Evolutionary conservation across 2,113 vertebrate genomes (phyloP), one percentile per base, ranked within the genome.

Genomic region (Myrmecophaga tridactyla): DNA sequence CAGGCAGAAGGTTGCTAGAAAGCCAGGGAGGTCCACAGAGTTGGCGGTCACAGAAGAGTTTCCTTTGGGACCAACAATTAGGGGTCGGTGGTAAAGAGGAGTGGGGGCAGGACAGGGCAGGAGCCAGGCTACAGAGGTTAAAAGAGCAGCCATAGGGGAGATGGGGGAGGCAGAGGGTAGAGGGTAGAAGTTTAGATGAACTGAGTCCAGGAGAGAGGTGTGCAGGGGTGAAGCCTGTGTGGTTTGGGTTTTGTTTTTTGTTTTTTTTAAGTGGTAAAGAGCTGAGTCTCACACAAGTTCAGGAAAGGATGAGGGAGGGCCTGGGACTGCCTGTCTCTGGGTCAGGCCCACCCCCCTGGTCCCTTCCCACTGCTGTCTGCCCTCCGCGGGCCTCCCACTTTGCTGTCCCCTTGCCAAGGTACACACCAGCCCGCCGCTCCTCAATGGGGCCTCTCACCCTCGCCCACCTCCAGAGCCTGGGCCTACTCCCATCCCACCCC

Each of bases 331-430:
- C 93, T 85, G 56, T 91, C 72, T 92, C 23, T 58, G 69, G 75
- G 72, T 76, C 85, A 69, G 85, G 92, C 58, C 75, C 29, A 31
- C 58, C 43, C 56, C 78, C 46, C 46, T 23, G 23, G 0, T 62
- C 86, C 92, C 46, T 36, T 80, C 67, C 67, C 67, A 69, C 90
- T 41, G n/a, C 82, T 20, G 43, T 62, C 88, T 96, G 86, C 96
- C 95, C 89, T 96, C 83, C 34, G 1, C 90, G 82, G 96, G 88
- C 96, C 96, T 97, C 97, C 96, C 87, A 96, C 93, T 96, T 92
- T 60, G 94, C 94, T 97, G 96, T 96, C 63, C 90, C 94, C 85
- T 75, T 92, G 97, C 97, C 97, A 97, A 97, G 89, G 92, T 96
- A 97, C 82, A 97, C 96, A 97, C 62, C 88, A 95, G 78, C 65